Evolutionary conservation across 2,113 vertebrate genomes (phyloP), one percentile per base, ranked within the genome.

Genomic region (Anser cygnoides): DNA sequence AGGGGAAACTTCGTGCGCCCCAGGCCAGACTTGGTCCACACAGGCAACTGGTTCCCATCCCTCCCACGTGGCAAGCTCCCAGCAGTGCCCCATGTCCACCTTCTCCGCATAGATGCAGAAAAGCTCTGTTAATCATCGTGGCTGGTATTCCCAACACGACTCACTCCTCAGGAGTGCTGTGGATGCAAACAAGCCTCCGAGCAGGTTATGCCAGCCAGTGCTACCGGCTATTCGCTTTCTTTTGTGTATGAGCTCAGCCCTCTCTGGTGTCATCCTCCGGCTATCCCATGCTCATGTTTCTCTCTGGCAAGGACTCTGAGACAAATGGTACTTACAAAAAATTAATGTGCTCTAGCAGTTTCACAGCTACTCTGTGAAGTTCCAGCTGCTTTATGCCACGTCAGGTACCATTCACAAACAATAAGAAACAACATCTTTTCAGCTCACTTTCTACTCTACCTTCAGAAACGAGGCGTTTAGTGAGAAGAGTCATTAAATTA

Each of bases 201-300:
- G 92, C 75, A 29, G 46, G 55, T 37, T 70, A 82, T 13, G 3
- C 44, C 75, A 71, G 77, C 13, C 72, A 65, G 67, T 10, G 4
- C 46, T 39, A 43, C 9, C 43, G 1, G 82, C 81, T 90, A 54
- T 50, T 74, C 83, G 14, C 50, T 68, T 58, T 37, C 83, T 77
- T 49, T 19, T 43, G 20, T 81, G 58, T 52, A 93, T 77, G 66
- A 72, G 80, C 76, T 65, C 77, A 91, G 41, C 29, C 46, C 66
- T 72, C 70, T 89, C 87, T 49, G 86, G 87, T 94, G 90, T 95
- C 86, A 78, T 50, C 50, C 83, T 33, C 75, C 10, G 5, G 92
- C 25, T 9, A 93, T 44, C 29, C 79, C 3, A 6, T 0, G 16
- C 71, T 93, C 90, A 19, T 68, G 89, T 66, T 90, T 95, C 90